Percentiles rank a stretch among this genome's conserved stretches.
phyloP scores from a whole-genome alignment of 2,113 vertebrate species.

The Perca schrenkii region DNA sequence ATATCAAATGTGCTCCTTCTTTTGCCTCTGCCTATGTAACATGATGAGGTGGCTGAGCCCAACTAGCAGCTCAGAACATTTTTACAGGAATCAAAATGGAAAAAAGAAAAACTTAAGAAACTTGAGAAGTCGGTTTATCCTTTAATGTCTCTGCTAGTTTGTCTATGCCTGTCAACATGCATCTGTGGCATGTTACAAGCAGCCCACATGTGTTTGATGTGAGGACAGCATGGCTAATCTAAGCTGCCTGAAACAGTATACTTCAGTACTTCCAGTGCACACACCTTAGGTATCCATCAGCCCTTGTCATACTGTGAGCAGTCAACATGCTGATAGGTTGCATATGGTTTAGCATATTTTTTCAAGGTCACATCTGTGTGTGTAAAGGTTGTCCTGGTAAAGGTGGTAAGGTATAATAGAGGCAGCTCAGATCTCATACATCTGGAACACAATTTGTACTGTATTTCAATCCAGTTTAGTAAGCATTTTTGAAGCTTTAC shows the following conservation, averaged over 20 bases:
- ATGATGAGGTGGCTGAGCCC: conserved; percentile 68
- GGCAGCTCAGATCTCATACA: not conserved
- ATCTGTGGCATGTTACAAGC: conserved; percentile 65
- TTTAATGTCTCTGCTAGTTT: conserved; percentile 75
- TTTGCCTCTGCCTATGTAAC: conserved; percentile 66
- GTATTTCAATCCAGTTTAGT: not conserved
- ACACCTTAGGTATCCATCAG: conserved; percentile 67
- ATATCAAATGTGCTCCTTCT: conserved; percentile 70
- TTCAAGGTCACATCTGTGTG: conserved; percentile 63
- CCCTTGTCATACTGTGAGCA: conserved; percentile 46
- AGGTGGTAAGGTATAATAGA: not conserved
- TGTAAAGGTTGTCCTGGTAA: conserved; percentile 11
- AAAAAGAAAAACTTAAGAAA: conserved; percentile 63
- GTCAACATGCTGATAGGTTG: conserved; percentile 51
- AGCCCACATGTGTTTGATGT: conserved; percentile 71
- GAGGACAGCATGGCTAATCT: conserved; percentile 69
- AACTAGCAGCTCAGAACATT: conserved; percentile 67
- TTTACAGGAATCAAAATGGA: conserved; percentile 69
- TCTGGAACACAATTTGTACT: conserved; percentile 1
- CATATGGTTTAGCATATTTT: conserved; percentile 52
- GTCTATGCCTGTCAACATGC: conserved; percentile 70
- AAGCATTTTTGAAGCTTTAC: not conserved
- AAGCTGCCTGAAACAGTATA: conserved; percentile 68
- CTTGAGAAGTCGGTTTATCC: conserved; percentile 69
- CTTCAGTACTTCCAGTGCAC: conserved; percentile 34